These are phyloP conservation scores for Sternarchorhynchus goeldii DNA, from an alignment of 2,797 vertebrate species.

Conservation along the genomic window DNA sequence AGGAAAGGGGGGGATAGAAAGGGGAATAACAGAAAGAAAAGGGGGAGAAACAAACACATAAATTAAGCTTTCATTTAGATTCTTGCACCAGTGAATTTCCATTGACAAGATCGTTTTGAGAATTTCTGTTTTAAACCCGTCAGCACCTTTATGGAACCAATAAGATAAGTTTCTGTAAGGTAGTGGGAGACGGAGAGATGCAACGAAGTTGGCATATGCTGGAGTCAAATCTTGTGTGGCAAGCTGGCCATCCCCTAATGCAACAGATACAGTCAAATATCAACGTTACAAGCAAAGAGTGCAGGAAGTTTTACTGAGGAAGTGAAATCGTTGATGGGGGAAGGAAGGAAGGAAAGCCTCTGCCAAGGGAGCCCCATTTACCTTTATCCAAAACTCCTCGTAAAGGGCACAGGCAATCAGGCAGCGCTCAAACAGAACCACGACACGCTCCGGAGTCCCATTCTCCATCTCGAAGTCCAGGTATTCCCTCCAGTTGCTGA, in stretches of 20 bases:
- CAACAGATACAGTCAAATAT: slow-evolving; percentile 99
- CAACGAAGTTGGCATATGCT: slow-evolving; percentile 99
- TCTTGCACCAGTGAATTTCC: slow-evolving; percentile 80
- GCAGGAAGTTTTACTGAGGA: slow-evolving; percentile 94
- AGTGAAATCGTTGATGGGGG: slow-evolving; percentile 88
- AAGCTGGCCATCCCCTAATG: slow-evolving; percentile 99
- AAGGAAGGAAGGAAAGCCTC: slow-evolving; percentile 66
- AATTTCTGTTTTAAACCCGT: slow-evolving; percentile 99
- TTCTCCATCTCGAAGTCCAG: slow-evolving; percentile 99
- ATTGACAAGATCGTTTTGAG: slow-evolving; percentile 96
- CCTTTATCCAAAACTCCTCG: slow-evolving; percentile 99
- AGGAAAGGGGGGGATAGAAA: slow-evolving; percentile 68
- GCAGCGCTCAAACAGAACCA: slow-evolving; percentile 98
- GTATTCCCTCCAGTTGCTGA: slow-evolving; percentile 99
- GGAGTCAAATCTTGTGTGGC: slow-evolving; percentile 99
- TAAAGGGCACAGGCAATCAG: slow-evolving; percentile 98
- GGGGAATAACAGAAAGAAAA: slow-evolving; percentile 61
- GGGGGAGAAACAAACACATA: slow-evolving; percentile 54
- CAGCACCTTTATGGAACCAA: slow-evolving; percentile 99
- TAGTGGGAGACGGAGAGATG: slow-evolving; percentile 99
- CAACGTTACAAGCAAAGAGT: slow-evolving; percentile 98
- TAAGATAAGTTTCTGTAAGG: slow-evolving; percentile 99
- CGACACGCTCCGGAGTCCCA: slow-evolving; percentile 93
- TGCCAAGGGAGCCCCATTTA: slow-evolving; percentile 70
- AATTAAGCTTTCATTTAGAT: slow-evolving; percentile 72